Evolutionary conservation across 2,888 invertebrate species (phyloP), one percentile per base, ranked within the genome.

Genomic region (Lithophane socia): DNA sequence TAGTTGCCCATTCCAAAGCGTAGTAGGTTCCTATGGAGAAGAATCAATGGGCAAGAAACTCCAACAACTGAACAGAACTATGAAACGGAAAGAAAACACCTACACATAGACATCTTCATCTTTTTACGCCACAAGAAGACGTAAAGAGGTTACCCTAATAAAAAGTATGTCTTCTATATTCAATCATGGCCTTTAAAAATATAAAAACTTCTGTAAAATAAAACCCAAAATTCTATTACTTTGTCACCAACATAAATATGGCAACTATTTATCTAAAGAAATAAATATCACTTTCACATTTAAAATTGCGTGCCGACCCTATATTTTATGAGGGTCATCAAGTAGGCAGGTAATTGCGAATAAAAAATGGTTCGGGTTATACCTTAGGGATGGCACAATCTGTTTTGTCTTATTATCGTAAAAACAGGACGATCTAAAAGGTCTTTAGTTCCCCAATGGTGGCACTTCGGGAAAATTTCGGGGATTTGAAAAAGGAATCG

Each of bases 341-440:
- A 83, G 77, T 82, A 79, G 79, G 72, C 89, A 87, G 89, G 88
- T 89, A 89, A 88, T 89, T 86, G 87, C 71, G 71, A 82, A 88
- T 84, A 83, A 88, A 89, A 89, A 89, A 88, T 77, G 80, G 77
- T 75, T 75, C 58, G 79, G 78, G 84, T 75, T 80, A 75, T 89
- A 78, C 82, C 84, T 81, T 67, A 78, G 88, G 87, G 87, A 86
- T 84, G 77, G 70, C 73, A 77, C 87, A 87, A 87, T 89, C 87
- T 89, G 86, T 87, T 66, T 80, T 80, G 77, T 73, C 77, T 88
- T 88, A 89, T 89, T 89, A 88, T 86, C 82, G 89, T 88, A 89
- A 88, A 87, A 89, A 86, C 87, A 82, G 75, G 73, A 60, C 86
- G 75, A 88, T 89, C 69, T 73, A 71, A 79, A 61, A 74, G 86